Conservation (phyloP, 2,888 invertebrate species). For the Cephonodes hylas region DNA sequence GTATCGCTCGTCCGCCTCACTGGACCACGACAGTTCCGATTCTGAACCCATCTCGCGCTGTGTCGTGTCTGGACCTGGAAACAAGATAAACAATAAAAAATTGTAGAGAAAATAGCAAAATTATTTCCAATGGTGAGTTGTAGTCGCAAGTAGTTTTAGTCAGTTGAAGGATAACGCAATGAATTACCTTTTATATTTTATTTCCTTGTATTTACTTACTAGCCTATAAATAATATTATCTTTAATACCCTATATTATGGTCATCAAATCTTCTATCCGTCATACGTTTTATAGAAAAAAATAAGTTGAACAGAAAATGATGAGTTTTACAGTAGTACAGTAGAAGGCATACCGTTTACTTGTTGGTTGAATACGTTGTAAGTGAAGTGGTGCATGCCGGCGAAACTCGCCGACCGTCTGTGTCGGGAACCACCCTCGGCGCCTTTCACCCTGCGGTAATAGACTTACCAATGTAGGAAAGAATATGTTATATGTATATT, state of each 20-base stretch:
- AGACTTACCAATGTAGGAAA: background rate
- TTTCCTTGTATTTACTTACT: background rate
- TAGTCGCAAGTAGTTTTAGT: too few species aligned
- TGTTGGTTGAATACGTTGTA: conserved; percentile 55
- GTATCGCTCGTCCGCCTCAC: conserved; percentile 90
- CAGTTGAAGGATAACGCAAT: too few species aligned
- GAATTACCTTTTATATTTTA: too few species aligned
- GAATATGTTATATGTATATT: too few species aligned
- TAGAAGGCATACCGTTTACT: conserved; percentile 42
- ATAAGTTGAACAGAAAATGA: too few species aligned
- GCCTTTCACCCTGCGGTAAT: conserved; percentile 37
- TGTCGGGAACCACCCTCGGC: conserved; percentile 51
- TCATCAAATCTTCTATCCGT: too few species aligned
- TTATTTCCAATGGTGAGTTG: too few species aligned
- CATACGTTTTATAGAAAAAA: too few species aligned
- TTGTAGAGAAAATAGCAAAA: too few species aligned
- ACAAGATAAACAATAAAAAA: too few species aligned
- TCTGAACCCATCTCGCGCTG: conserved; percentile 58
- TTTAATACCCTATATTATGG: too few species aligned
- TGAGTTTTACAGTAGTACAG: background rate
- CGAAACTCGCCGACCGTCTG: conserved; percentile 73
- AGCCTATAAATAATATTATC: too few species aligned
- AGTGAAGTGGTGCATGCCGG: conserved; percentile 62
- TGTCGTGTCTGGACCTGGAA: conserved; percentile 40
- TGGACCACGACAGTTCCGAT: conserved; percentile 73